A percentile compares a stretch with the other conserved stretches of the same genome.
Evolutionary conservation across 2,888 invertebrate species (phyloP).

Genomic region (Plagiodera versicolora): DNA sequence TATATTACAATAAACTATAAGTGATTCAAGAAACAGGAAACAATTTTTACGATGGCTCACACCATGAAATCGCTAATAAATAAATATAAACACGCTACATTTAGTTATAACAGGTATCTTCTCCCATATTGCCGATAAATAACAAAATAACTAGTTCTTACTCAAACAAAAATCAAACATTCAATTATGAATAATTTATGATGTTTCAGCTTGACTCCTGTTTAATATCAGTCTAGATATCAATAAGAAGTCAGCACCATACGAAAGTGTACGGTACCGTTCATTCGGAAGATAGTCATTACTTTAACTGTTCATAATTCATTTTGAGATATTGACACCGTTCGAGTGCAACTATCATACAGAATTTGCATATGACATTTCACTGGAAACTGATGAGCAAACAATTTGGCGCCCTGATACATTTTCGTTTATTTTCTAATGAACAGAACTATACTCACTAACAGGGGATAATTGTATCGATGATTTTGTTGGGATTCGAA

Average conservation of each 20-base stretch:
- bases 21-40: not conserved
- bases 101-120: conserved; percentile 16
- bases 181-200: conserved; percentile 23
- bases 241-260: conserved; percentile 9
- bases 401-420: not conserved
- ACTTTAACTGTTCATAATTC: not conserved
- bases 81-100: conserved; percentile 10
- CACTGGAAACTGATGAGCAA: no score
- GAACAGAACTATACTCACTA: not conserved
- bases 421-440: not conserved
- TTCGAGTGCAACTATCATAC: no score
- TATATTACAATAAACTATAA: not conserved
- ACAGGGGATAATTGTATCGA: not conserved
- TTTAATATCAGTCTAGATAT: conserved; percentile 15
- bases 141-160: conserved; percentile 23
- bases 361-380: no score
- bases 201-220: conserved; percentile 10
- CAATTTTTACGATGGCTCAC: not conserved
- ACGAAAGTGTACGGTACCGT: conserved; percentile 1
- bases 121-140: conserved; percentile 16
- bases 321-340: no score
- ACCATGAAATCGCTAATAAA: conserved; percentile 15
- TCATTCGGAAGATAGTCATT: not conserved
- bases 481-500: not conserved
- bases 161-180: conserved; percentile 18